These are phyloP conservation scores for Stomorhina lunata DNA, from an alignment of 2,888 invertebrate genomes.

Conservation along the genomic window DNA sequence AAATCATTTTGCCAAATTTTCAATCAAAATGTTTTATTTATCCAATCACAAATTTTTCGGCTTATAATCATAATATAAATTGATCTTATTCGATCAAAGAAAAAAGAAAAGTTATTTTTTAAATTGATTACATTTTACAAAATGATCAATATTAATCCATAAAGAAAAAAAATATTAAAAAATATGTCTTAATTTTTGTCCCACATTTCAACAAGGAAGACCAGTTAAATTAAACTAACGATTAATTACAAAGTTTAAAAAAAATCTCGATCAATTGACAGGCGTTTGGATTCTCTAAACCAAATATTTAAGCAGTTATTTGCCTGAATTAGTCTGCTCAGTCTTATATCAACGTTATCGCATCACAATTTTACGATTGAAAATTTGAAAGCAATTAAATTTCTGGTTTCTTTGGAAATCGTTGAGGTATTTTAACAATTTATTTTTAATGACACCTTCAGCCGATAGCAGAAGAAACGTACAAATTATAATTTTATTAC, in stretches of 20 bases:
- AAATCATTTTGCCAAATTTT: too few relatives aligned
- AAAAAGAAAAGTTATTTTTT: not conserved
- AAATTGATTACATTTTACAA: not conserved
- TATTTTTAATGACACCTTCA: conserved; percentile 12
- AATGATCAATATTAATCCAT: too few relatives aligned
- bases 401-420: conserved; percentile 4
- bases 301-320: not conserved
- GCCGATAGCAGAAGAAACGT: not conserved
- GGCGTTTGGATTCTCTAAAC: not conserved
- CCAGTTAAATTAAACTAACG: not conserved
- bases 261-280: not conserved
- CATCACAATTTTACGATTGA: not conserved
- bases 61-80: too few relatives aligned
- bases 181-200: not conserved
- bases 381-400: not conserved
- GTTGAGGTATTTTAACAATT: not conserved
- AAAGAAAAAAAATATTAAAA: too few relatives aligned
- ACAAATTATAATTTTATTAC: not conserved
- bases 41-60: too few relatives aligned
- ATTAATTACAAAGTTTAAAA: not conserved
- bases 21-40: too few relatives aligned
- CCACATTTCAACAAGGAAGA: not conserved
- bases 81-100: too few relatives aligned
- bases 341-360: not conserved
- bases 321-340: not conserved